Evolutionary conservation across 2,113 vertebrate genomes (phyloP).

Genomic region (Labeo catla): DNA sequence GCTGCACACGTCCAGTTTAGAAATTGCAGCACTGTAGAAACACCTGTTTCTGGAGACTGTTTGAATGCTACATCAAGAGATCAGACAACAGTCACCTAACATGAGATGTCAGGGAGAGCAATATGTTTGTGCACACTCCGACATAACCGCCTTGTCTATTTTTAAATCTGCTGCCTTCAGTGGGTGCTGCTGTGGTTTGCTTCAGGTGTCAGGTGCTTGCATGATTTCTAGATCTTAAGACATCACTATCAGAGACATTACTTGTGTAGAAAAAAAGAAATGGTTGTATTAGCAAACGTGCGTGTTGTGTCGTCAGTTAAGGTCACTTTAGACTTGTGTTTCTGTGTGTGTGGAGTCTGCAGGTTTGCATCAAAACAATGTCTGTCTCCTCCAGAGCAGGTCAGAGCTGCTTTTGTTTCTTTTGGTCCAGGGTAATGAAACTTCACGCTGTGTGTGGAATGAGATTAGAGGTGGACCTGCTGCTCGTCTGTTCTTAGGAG

Average conservation of each 20-base stretch:
- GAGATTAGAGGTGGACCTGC: conserved; percentile 29
- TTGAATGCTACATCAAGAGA: conserved; percentile 38
- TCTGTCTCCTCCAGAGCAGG: neutral
- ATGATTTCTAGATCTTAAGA: conserved; percentile 7
- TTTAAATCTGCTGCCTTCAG: conserved; percentile 39
- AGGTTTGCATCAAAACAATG: neutral
- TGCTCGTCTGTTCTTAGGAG: conserved; percentile 2
- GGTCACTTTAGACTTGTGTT: neutral
- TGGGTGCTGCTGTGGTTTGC: conserved; percentile 17
- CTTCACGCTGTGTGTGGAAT: conserved; percentile 22
- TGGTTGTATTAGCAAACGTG: neutral
- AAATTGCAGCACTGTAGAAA: conserved; percentile 18
- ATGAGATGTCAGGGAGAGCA: conserved; percentile 20
- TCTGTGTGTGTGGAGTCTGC: neutral
- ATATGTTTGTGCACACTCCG: neutral
- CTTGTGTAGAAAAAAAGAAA: neutral
- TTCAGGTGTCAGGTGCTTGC: conserved; percentile 50
- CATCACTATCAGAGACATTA: neutral
- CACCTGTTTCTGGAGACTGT: conserved; percentile 44
- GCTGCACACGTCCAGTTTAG: neutral
- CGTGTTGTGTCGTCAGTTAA: neutral
- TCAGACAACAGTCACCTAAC: conserved; percentile 20
- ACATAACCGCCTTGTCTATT: conserved; percentile 55
- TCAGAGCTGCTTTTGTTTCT: neutral
- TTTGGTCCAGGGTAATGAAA: neutral